Percentiles rank a stretch among this genome's conserved stretches.
These are phyloP conservation scores for Alectura lathami DNA, from an alignment of 2,113 vertebrate genomes.

Conservation along the genomic window DNA sequence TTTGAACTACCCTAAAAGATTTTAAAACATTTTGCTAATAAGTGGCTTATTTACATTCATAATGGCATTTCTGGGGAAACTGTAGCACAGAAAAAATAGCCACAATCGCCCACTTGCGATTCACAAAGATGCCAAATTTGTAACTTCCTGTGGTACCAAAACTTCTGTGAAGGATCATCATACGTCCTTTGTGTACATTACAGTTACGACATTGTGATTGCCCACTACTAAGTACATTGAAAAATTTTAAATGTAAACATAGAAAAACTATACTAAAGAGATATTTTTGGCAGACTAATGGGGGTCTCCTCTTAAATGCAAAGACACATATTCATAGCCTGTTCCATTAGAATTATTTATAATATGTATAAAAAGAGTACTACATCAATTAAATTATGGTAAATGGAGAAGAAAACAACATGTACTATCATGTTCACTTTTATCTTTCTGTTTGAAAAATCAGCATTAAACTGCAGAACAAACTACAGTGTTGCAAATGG, in stretches of 20 bases:
- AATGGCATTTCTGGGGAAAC: neutral
- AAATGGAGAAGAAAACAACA: neutral
- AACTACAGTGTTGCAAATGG: neutral
- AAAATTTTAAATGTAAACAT: neutral
- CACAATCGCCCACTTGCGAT: neutral
- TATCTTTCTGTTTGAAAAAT: neutral
- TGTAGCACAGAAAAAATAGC: neutral
- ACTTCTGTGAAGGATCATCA: neutral
- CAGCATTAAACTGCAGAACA: neutral
- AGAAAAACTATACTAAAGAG: neutral
- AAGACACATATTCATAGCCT: neutral
- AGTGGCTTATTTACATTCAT: neutral
- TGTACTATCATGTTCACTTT: neutral
- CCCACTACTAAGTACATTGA: neutral
- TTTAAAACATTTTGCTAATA: neutral
- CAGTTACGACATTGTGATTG: neutral
- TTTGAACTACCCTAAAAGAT: neutral
- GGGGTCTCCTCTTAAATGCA: neutral
- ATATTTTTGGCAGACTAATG: neutral
- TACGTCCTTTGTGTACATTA: neutral
- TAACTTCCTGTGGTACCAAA: neutral
- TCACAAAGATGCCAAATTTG: neutral
- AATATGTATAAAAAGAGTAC: neutral
- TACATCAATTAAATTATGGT: neutral
- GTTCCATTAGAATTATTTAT: neutral